Percentiles rank a stretch among this genome's conserved stretches.
Evolutionary conservation across 2,888 invertebrate species (phyloP).

Genomic region (Meiosimyza platycephala): DNA sequence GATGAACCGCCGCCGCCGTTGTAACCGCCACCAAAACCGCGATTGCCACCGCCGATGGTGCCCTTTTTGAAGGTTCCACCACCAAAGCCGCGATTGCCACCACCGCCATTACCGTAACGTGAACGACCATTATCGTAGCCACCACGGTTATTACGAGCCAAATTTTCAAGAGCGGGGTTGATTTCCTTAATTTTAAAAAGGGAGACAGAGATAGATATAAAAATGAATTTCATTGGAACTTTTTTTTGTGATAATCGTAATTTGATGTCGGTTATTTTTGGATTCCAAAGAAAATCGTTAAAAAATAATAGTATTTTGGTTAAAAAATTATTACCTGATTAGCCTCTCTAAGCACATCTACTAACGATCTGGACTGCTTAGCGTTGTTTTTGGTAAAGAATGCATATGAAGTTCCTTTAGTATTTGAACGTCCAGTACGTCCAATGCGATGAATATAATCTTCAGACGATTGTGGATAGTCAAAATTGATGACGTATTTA

Average conservation of each 20-base stretch:
- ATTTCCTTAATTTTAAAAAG: conserved; percentile 72
- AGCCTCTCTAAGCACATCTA: conserved; percentile 89
- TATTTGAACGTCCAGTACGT: conserved; percentile 88
- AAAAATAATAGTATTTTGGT: not conserved
- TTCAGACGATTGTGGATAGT: conserved; percentile 94
- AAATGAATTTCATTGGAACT: not conserved
- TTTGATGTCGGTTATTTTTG: no score
- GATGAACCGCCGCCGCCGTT: conserved; percentile 55
- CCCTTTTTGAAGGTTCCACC: conserved; percentile 58
- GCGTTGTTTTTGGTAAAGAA: conserved; percentile 92
- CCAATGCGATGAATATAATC: conserved; percentile 97
- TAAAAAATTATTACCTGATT: conserved; percentile 75
- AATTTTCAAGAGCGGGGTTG: conserved; percentile 85
- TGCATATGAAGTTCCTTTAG: conserved; percentile 92
- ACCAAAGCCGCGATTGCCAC: conserved; percentile 56
- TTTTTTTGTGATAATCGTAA: no score
- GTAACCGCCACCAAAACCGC: conserved; percentile 51
- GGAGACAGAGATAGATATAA: conserved; percentile 25
- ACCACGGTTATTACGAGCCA: conserved; percentile 75
- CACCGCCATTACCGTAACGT: conserved; percentile 68
- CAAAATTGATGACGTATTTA: conserved; percentile 95
- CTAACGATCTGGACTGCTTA: conserved; percentile 88
- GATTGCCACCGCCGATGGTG: conserved; percentile 50
- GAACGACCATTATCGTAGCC: conserved; percentile 73
- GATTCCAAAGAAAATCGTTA: not conserved